phyloP scores from a whole-genome alignment of 2,113 vertebrate genomes.

The Melanerpes aurifrons region DNA sequence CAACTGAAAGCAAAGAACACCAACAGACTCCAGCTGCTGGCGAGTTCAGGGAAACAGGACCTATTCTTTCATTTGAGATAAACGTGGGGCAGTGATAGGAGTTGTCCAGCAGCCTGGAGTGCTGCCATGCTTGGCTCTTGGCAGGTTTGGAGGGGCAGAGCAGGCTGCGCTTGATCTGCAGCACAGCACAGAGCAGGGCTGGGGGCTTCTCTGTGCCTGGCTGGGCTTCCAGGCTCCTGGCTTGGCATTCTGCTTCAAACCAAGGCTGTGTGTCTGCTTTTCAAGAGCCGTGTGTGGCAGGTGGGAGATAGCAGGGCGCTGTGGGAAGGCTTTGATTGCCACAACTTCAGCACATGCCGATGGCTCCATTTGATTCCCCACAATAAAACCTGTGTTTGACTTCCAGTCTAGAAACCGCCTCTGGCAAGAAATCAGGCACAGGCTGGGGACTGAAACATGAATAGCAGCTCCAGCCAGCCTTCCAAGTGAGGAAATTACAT shows the following conservation, averaged over 20 bases:
- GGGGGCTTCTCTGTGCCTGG: not conserved
- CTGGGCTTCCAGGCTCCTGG: not conserved
- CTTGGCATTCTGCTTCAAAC: not conserved
- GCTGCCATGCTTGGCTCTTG: fast-evolving
- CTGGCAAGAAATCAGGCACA: not conserved
- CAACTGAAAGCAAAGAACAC: not conserved
- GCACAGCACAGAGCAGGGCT: not conserved
- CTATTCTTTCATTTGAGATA: not conserved
- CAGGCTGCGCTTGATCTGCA: not conserved
- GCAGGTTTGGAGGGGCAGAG: not conserved
- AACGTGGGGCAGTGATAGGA: not conserved
- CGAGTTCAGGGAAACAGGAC: not conserved
- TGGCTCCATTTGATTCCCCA: not conserved
- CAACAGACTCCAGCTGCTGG: not conserved
- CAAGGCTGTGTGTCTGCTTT: not conserved
- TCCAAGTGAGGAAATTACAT: conserved; percentile 10
- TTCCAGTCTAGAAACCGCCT: conserved; percentile 8
- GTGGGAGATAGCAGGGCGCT: not conserved
- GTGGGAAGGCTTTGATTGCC: not conserved
- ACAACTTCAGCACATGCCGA: not conserved
- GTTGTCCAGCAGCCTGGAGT: not conserved
- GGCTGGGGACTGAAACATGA: not conserved
- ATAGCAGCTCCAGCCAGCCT: conserved; percentile 5
- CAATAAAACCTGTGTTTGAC: not conserved
- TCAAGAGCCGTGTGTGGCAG: not conserved